Evolutionary conservation across 2,797 vertebrate genomes (phyloP).

Genomic region (Bradypodion ventrale): DNA sequence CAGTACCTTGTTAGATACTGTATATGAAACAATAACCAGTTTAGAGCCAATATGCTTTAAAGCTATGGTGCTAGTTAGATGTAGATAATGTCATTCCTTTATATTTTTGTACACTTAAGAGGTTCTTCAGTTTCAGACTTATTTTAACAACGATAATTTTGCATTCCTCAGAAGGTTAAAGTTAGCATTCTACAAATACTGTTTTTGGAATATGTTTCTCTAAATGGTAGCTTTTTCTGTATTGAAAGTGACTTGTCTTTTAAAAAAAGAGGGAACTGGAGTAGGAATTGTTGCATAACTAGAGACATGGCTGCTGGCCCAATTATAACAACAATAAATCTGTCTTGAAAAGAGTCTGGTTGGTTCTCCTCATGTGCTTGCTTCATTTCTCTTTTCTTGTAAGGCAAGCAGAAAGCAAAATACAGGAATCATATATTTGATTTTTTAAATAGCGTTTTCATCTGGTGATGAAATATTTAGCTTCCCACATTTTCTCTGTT

Average conservation of each 20-base stretch:
- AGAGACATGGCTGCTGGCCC: neutral
- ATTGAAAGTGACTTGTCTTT: neutral
- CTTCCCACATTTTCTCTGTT: neutral
- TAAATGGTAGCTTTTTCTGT: slow-evolving; percentile 5
- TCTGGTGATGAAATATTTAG: neutral
- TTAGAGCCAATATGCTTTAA: neutral
- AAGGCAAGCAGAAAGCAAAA: neutral
- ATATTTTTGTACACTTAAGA: neutral
- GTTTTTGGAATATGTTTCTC: slow-evolving; percentile 28
- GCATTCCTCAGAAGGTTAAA: neutral
- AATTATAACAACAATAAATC: slow-evolving; percentile 12
- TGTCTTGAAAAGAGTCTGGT: slow-evolving; percentile 4
- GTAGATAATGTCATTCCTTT: neutral
- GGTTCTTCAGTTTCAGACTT: neutral
- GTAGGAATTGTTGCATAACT: slow-evolving; percentile 24
- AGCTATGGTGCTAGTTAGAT: neutral
- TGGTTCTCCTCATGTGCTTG: neutral
- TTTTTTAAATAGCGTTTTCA: neutral
- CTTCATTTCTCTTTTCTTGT: slow-evolving; percentile 22
- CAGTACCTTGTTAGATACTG: too few relatives aligned
- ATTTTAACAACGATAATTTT: neutral
- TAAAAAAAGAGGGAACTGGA: slow-evolving; percentile 19
- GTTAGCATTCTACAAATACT: neutral
- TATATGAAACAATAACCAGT: neutral
- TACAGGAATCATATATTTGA: neutral